Evolutionary conservation across 2,797 vertebrate species (phyloP), one percentile per base, ranked within the genome.

Genomic region (Liasis olivaceus): DNA sequence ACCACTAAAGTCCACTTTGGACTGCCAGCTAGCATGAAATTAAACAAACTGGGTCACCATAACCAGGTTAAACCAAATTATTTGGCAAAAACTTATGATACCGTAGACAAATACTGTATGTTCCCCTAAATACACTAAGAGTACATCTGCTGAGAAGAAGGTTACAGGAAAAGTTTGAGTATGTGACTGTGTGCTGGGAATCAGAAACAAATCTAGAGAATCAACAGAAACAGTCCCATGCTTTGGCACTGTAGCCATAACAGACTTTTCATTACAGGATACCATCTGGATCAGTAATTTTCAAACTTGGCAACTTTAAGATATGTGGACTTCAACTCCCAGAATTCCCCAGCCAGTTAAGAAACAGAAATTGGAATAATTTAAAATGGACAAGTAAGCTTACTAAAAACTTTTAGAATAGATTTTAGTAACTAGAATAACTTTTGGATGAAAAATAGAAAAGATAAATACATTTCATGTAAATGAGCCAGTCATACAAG

Each of bases 31-130:
- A 28, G 28, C 15, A 20, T 5, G 72, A 69, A 86, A 20, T 60
- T 22, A 86, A 86, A 92, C 56, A 92, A 26, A 28, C 20, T 90
- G 36, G 63, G 63, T 89, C 88, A 92, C 56, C 58, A 58, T 14
- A 59, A 77, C 84, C 36, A 54, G 59, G 24, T 66, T 64, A 77
- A 87, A 90, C 14, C 42, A 87, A 92, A 89, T 8, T 86, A 59
- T 14, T 17, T 36, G 42, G 9, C 1, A 89, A 22, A 28, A 1
- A 2, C n/a, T 54, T 58, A 81, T 26, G 59, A 84, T n/a, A 66
- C 8, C 77, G n/a, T 31, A 47, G 20, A 81, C 72, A 81, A 81
- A 81, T 77, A 9, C 3, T 31, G 64, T 15, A 20, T 28, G 13
- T 89, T 86, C 15, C 31, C 54, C 77, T 89, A 85, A 51, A 69